Base-by-base conservation (phyloP, 1,140 invertebrate species). In the Adoxophyes honmai region DNA sequence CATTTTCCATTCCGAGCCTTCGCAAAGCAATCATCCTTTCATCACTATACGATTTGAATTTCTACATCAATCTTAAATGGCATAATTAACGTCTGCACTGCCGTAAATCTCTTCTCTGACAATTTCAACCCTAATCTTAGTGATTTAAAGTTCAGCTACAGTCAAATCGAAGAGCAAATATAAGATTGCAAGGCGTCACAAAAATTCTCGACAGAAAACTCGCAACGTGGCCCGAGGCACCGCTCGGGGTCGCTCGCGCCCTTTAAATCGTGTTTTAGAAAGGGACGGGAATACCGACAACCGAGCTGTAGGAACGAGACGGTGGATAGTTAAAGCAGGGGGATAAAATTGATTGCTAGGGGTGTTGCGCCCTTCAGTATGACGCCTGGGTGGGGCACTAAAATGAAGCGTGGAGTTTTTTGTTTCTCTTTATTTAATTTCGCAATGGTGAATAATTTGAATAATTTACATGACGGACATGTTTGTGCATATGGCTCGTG, bases 381-480 rank as follows among this genome's bases (percentile, higher is more conserved):
- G 57, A 28, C 2, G 6, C 77, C 68, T 71, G 78, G 83, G 81
- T 75, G 78, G 81, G 75, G 79, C 62, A 62, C 64, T 64, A 42
- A 36, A 57, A 57, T 73, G 64, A 74, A 76, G 70, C 75, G 68
- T 64, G 68, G 67, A 64, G 68, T 59, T 82, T 83, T 82, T 85
- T 86, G 83, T 76, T 84, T 83, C 58, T 59, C 66, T 69, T 72
- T 85, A 83, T 86, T 86, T 82, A 83, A 83, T 86, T 84, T 81
- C 64, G 81, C 78, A 66, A 86, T 84, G 83, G 83, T 65, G 79
- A 65, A 75, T 75, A 81, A 81, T 84, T 81, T 82, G 65, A 81
- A 84, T 83, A 80, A 79, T 78, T 77, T 81, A 86, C 73, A 81
- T 84, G 79, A 73, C 73, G 55, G 68, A 64, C 69, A 66, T 74